A percentile compares a stretch with the other conserved stretches of the same genome.
These are phyloP conservation scores for Ophioderma brevispina DNA, from an alignment of 35 echinoderm and acorn worm genomes.

Conservation along the genomic window DNA sequence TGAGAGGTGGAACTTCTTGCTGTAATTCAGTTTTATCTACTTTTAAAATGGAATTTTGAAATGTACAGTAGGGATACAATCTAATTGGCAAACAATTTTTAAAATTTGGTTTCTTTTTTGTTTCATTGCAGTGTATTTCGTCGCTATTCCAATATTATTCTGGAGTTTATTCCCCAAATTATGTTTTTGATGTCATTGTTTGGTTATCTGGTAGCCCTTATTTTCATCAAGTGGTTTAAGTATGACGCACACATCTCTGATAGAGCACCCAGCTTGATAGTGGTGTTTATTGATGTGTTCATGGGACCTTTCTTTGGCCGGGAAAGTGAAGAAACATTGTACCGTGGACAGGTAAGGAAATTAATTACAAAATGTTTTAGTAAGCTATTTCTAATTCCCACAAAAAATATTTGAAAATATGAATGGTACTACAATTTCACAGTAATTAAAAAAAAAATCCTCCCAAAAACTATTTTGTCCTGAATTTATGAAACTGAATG, in stretches of 20 bases:
- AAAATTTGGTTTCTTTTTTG: not conserved
- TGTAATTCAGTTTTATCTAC: too few relatives aligned
- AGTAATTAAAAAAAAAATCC: too few relatives aligned
- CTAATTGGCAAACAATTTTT: not conserved
- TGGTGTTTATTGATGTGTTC: slow-evolving; percentile 89
- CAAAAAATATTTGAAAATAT: too few relatives aligned
- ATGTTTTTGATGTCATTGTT: slow-evolving; percentile 86
- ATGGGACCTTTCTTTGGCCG: slow-evolving; percentile 28
- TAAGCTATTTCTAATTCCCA: too few relatives aligned
- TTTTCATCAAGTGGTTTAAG: slow-evolving; percentile 92
- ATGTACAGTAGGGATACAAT: not conserved
- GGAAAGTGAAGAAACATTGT: not conserved
- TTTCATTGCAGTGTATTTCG: slow-evolving; percentile 34
- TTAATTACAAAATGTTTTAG: too few relatives aligned
- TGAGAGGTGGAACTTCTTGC: too few relatives aligned
- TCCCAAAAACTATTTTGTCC: too few relatives aligned
- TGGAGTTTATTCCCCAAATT: slow-evolving; percentile 88
- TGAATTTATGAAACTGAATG: too few relatives aligned
- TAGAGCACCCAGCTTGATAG: slow-evolving; percentile 81
- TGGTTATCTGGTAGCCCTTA: slow-evolving; percentile 85
- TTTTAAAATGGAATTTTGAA: too few relatives aligned
- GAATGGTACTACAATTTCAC: too few relatives aligned
- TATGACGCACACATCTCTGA: slow-evolving; percentile 35
- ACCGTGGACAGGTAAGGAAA: slow-evolving; percentile 57
- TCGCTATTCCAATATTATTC: slow-evolving; percentile 28